phyloP scores from a whole-genome alignment of 2,113 vertebrate genomes.

The Hucho hucho region DNA sequence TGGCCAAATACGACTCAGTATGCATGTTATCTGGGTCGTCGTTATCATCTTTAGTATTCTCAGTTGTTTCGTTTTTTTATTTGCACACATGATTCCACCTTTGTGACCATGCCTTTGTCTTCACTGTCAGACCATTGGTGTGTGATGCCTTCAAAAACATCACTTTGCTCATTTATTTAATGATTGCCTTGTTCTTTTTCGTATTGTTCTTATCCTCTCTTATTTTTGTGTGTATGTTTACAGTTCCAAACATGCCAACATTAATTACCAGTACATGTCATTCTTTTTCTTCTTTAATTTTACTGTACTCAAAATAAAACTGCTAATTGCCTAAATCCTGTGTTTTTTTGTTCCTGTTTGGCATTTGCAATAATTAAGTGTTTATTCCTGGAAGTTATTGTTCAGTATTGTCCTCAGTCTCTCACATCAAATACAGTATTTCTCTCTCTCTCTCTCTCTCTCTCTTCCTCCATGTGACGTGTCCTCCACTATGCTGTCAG shows the following conservation, averaged over 20 bases:
- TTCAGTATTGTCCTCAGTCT: background rate
- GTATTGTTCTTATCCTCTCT: conserved; percentile 55
- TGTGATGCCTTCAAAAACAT: conserved; percentile 38
- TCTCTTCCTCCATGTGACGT: conserved; percentile 31
- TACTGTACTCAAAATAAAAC: conserved; percentile 68
- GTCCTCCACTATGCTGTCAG: conserved; percentile 23
- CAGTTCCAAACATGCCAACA: conserved; percentile 49
- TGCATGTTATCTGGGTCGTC: conserved; percentile 53
- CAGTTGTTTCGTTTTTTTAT: conserved; percentile 10
- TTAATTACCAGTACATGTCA: conserved; percentile 45
- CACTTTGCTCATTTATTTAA: conserved; percentile 48
- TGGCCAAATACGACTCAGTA: conserved; percentile 32
- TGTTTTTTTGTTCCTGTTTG: background rate
- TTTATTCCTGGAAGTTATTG: background rate
- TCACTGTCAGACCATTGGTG: conserved; percentile 22
- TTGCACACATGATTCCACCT: conserved; percentile 39
- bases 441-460: background rate
- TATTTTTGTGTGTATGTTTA: conserved; percentile 67
- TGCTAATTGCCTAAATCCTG: conserved; percentile 20
- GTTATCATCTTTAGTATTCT: conserved; percentile 42
- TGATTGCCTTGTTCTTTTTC: conserved; percentile 52
- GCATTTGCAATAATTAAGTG: too few species aligned
- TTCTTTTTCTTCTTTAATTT: conserved; percentile 35
- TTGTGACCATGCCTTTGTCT: conserved; percentile 38
- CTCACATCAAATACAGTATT: background rate